Conservation (phyloP, 2,797 vertebrate species). For the Mormyrops attenuatus region DNA sequence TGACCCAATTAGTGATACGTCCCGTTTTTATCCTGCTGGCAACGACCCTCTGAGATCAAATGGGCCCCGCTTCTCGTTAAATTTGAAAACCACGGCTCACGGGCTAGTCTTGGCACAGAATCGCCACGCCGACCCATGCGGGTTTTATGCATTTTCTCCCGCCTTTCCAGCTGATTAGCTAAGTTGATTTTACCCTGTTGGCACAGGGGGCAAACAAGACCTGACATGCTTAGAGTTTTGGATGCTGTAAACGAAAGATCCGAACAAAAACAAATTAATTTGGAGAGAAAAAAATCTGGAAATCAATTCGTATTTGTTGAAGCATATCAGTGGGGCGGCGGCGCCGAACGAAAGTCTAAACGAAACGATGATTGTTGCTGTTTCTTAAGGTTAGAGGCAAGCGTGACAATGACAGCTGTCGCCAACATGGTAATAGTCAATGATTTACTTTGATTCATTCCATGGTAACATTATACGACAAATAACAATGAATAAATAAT, state of each 20-base stretch:
- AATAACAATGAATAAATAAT: not conserved
- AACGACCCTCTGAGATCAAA: not conserved
- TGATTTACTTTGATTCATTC: not conserved
- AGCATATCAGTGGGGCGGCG: not conserved
- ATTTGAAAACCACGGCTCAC: not conserved
- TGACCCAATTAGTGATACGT: not conserved
- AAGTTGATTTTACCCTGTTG: not conserved
- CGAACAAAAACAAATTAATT: constrained; percentile 13
- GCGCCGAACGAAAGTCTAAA: not conserved
- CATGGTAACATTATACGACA: not conserved
- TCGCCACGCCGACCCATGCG: not conserved
- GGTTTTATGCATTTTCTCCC: not conserved
- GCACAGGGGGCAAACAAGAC: constrained; percentile 28
- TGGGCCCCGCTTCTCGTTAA: not conserved
- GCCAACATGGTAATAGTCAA: not conserved
- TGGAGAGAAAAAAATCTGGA: constrained; percentile 1
- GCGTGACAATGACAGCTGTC: not conserved
- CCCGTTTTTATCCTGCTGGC: not conserved
- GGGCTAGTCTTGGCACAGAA: not conserved
- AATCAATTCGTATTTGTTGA: not conserved
- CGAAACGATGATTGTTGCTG: not conserved
- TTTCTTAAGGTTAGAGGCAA: not conserved
- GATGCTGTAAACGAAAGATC: constrained; percentile 18
- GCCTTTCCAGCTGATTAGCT: not conserved
- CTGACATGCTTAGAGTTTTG: constrained; percentile 29